Percentiles rank a stretch among this genome's conserved stretches.
phyloP scores from a whole-genome alignment of 53 echinoderm and acorn worm species.

The Actinopyga echinites region DNA sequence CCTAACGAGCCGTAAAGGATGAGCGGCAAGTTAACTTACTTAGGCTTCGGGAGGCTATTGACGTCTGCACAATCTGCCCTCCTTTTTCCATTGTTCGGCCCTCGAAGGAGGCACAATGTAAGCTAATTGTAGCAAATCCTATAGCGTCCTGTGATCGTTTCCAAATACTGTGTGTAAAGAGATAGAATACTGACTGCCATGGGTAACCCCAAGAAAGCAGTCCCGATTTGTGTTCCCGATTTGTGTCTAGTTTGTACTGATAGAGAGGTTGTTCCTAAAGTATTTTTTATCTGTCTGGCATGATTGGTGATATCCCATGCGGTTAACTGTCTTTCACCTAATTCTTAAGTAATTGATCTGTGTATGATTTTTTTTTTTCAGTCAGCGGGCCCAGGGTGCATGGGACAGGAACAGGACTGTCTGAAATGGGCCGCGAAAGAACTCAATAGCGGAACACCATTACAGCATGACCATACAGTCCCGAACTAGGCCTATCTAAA shows the following conservation, averaged over 20 bases:
- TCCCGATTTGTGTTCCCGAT: slow-evolving; percentile 2
- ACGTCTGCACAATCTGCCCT: not conserved
- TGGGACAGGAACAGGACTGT: too few relatives aligned
- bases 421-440: too few relatives aligned
- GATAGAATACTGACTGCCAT: too few relatives aligned
- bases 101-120: not conserved
- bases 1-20: slow-evolving; percentile 25
- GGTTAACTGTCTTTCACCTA: too few relatives aligned
- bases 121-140: slow-evolving; percentile 34
- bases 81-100: not conserved
- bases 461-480: too few relatives aligned
- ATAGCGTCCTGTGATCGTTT: not conserved
- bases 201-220: not conserved
- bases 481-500: too few relatives aligned
- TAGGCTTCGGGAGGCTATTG: slow-evolving; percentile 21
- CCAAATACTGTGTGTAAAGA: too few relatives aligned
- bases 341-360: too few relatives aligned
- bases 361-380: too few relatives aligned
- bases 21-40: slow-evolving; percentile 13
- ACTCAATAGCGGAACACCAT: too few relatives aligned
- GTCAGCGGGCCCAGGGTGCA: too few relatives aligned
- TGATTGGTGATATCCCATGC: too few relatives aligned
- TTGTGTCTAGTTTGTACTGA: not conserved
- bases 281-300: not conserved
- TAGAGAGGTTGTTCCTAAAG: not conserved